Base-by-base conservation (phyloP, 2,113 vertebrate species). In the Prinia subflava region DNA sequence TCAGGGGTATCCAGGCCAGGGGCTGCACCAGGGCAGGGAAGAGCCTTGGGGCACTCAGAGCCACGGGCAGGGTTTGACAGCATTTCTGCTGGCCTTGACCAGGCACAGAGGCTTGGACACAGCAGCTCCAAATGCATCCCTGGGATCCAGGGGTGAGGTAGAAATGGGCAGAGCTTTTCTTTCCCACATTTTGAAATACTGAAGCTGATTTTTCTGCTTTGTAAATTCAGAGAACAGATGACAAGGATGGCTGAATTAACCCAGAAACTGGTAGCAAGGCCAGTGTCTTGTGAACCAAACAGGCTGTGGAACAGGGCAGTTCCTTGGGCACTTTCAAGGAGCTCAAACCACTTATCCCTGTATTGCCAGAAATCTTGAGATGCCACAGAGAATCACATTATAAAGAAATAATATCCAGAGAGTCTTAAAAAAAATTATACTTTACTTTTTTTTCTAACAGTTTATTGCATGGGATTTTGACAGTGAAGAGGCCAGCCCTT, bases 81-180 rank as follows among this genome's bases (percentile, higher is more conserved):
- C 47, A 7, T 13, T 62, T 55, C 62, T 30, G 3, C 20, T 21
- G 11, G 25, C 62, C 37, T 20, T 35, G 6, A 24, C 4, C 0
- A 21, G 30, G 17, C 13, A 4, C 1, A 0, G 41, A 37, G 27
- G 16, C 10, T 5, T 4, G 4, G 39, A 71, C 25, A 37, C 44
- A 52, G 13, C 33, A 71, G 6, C 25, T 21, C 86, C 59, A 76
- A 71, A 35, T 6, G 24, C 64, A 53, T 4, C 47, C 2, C 42
- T 9, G 8, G 18, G 52, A 67, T 57, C 24, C 21, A 28, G 15
- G 49, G 56, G 37, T 10, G 20, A 64, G 41, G 41, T 3, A 17
- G 57, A 87, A 76, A 85, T 0, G 6, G 53, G 65, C 11, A 76
- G 2, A 5, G 6, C 13, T 87, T 79, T 37, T 9, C 31, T 69